Percentiles rank a stretch among this genome's conserved stretches.
Conservation (phyloP, 1,140 invertebrate genomes). For the Heliconius hewitsoni region DNA sequence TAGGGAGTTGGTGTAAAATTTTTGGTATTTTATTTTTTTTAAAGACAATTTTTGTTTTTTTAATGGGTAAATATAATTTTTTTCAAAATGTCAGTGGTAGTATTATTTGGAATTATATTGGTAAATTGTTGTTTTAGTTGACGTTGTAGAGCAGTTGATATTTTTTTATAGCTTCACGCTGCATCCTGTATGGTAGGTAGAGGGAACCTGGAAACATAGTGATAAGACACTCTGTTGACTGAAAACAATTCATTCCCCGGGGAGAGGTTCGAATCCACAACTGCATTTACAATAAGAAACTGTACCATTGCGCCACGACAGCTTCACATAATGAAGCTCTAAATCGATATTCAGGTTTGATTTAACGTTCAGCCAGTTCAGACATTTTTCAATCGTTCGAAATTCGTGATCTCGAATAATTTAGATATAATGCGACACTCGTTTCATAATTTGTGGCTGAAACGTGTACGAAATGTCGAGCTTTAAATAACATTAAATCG, state of each 20-base stretch:
- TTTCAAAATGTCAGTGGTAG: background rate
- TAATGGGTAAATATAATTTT: background rate
- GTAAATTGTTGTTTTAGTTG: too few species aligned
- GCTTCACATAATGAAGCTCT: too few species aligned
- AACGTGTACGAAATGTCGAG: slow-evolving; percentile 7
- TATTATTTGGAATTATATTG: background rate
- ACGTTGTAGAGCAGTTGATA: too few species aligned
- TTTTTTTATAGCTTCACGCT: too few species aligned
- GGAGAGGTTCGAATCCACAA: too few species aligned
- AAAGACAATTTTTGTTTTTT: background rate
- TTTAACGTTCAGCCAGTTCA: background rate
- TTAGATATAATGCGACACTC: slow-evolving; percentile 7
- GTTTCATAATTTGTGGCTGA: slow-evolving; percentile 3
- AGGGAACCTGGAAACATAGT: too few species aligned
- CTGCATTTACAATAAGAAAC: too few species aligned
- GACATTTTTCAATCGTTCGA: background rate
- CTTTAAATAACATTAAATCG: slow-evolving; percentile 1
- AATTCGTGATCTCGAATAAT: slow-evolving; percentile 14
- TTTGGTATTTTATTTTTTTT: slow-evolving; percentile 2
- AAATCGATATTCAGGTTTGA: background rate
- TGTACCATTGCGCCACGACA: too few species aligned
- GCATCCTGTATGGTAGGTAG: too few species aligned
- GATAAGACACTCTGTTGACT: too few species aligned
- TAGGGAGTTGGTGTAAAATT: slow-evolving; percentile 7
- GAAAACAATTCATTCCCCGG: too few species aligned